Percentiles rank a stretch among this genome's conserved stretches.
phyloP scores from a whole-genome alignment of 2,888 invertebrate genomes.

The Heliconius cydno region DNA sequence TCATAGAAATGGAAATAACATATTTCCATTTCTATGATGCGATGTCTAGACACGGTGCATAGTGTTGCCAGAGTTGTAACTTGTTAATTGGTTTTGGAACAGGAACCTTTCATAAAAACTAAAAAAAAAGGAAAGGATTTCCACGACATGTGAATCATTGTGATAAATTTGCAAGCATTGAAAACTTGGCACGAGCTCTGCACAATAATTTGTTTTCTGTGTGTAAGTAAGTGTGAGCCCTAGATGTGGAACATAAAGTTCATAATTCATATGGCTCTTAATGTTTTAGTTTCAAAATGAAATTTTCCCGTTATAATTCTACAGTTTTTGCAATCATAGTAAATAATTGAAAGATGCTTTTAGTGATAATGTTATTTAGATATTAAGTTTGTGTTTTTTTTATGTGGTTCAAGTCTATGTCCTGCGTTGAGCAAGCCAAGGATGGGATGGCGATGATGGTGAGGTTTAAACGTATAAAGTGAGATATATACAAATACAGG shows the following conservation, averaged over 20 bases:
- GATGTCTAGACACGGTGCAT: slow-evolving; percentile 42
- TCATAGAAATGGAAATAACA: not conserved
- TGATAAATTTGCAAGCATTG: slow-evolving; percentile 51
- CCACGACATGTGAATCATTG: slow-evolving; percentile 51
- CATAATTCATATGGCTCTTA: slow-evolving; percentile 32
- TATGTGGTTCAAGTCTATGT: not conserved
- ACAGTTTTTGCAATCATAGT: not conserved
- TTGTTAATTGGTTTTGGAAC: slow-evolving; percentile 46
- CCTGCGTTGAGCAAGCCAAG: not conserved
- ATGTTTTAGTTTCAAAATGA: slow-evolving; percentile 19
- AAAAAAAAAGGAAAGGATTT: slow-evolving; percentile 47
- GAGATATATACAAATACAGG: not conserved
- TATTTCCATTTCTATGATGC: slow-evolving; percentile 29
- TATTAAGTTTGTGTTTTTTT: not conserved
- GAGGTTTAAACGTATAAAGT: no score
- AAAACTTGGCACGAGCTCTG: slow-evolving; percentile 49
- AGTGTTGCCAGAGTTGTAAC: slow-evolving; percentile 44
- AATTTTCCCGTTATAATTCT: slow-evolving; percentile 9
- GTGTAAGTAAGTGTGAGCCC: not conserved
- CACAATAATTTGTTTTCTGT: slow-evolving; percentile 12
- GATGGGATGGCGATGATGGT: not conserved
- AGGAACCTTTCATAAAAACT: slow-evolving; percentile 45
- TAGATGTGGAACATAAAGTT: slow-evolving; percentile 13
- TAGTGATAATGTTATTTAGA: not conserved
- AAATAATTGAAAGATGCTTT: not conserved